Evolutionary conservation across 2,797 vertebrate species (phyloP).

Genomic region (Heterohyrax brucei): DNA sequence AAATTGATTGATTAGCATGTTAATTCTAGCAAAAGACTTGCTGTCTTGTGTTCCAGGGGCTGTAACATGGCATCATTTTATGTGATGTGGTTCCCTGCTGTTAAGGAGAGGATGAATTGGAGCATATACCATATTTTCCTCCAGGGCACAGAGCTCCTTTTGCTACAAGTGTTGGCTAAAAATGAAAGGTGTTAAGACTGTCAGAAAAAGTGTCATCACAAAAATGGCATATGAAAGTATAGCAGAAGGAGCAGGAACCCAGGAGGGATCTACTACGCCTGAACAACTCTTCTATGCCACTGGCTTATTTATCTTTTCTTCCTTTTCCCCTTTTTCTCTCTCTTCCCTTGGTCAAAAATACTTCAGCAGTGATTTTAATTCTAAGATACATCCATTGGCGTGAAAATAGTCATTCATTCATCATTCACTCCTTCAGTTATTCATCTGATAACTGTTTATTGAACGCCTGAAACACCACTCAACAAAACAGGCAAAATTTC

Average conservation of each 20-base stretch:
- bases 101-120: constrained; percentile 20
- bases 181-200: background rate
- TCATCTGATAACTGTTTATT: background rate
- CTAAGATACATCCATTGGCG: background rate
- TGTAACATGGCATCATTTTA: background rate
- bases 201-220: background rate
- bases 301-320: background rate
- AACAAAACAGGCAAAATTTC: constrained; percentile 1
- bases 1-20: constrained; percentile 30
- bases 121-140: background rate
- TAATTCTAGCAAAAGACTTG: background rate
- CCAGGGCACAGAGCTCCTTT: constrained; percentile 9
- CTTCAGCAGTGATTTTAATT: constrained; percentile 2
- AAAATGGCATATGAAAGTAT: background rate
- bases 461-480: background rate
- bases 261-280: no score
- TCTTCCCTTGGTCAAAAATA: background rate
- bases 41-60: constrained; percentile 38
- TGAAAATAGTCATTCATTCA: background rate
- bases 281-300: background rate
- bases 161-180: background rate
- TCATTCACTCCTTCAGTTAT: constrained; percentile 11
- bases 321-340: background rate
- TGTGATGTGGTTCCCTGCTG: background rate
- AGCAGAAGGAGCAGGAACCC: background rate